Conservation (phyloP, 2,113 vertebrate genomes). For the Cacatua alba region DNA sequence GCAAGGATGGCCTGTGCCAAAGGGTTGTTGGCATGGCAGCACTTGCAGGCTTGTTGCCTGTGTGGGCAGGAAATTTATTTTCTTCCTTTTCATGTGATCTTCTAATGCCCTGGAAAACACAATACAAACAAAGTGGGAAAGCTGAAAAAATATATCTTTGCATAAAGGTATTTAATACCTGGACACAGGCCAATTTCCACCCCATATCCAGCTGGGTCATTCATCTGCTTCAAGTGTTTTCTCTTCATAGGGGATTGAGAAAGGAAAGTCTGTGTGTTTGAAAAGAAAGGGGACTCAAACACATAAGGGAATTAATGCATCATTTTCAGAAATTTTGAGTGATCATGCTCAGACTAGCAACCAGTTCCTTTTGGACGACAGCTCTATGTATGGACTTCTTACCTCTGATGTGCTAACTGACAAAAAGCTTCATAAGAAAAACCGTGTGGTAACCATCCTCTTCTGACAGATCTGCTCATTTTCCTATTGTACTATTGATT, state of each 20-base stretch:
- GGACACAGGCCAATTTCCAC: not conserved
- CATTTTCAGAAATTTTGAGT: not conserved
- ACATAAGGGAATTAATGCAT: not conserved
- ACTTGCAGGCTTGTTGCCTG: not conserved
- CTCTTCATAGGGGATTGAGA: not conserved
- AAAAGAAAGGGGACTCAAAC: not conserved
- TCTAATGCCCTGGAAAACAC: not conserved
- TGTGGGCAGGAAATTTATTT: not conserved
- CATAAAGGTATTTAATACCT: not conserved
- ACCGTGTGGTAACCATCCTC: not conserved
- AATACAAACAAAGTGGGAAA: not conserved
- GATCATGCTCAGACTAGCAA: not conserved
- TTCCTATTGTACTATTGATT: not conserved
- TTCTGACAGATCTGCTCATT: not conserved
- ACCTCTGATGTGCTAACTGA: not conserved
- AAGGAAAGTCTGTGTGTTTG: not conserved
- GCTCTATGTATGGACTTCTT: not conserved
- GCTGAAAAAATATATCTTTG: not conserved
- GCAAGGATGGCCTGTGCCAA: rapidly evolving
- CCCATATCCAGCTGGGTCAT: not conserved
- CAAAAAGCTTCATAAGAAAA: not conserved
- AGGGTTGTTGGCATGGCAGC: rapidly evolving
- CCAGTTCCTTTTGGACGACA: not conserved
- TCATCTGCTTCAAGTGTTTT: not conserved
- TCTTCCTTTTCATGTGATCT: not conserved